Percentiles rank a stretch among this genome's conserved stretches.
These are phyloP conservation scores for Abrostola triplasia DNA, from an alignment of 2,888 invertebrate species.

Conservation along the genomic window DNA sequence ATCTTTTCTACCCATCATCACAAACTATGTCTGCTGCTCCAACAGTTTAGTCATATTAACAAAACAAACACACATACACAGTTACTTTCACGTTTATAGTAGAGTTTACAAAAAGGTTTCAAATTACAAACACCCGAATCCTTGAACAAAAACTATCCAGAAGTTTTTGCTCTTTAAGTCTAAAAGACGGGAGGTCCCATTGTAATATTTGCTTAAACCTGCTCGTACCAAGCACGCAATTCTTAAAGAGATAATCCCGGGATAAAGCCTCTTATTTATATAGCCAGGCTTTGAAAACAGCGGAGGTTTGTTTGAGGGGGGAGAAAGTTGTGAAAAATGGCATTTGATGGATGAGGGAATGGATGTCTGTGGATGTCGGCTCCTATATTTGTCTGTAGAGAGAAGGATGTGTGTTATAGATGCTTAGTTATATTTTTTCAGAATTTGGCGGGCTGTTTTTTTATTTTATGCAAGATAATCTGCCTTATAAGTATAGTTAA, in stretches of 20 bases:
- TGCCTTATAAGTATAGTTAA: too few species aligned
- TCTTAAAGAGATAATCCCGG: slow-evolving; percentile 83
- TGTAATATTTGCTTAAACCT: slow-evolving; percentile 66
- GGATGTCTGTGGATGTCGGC: too few species aligned
- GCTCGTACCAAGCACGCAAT: slow-evolving; percentile 72
- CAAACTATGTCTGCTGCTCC: too few species aligned
- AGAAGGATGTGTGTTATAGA: too few species aligned
- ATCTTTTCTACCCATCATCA: too few species aligned
- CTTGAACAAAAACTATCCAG: slow-evolving; percentile 13
- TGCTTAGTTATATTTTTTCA: too few species aligned
- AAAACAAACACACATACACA: too few species aligned
- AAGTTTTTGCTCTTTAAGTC: slow-evolving; percentile 34
- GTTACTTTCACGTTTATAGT: too few species aligned
- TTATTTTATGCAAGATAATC: too few species aligned
- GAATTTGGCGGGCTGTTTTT: too few species aligned
- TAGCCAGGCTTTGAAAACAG: slow-evolving; percentile 65
- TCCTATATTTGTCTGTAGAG: too few species aligned
- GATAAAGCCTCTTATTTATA: slow-evolving; percentile 80
- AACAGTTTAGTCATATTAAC: too few species aligned
- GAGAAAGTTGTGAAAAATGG: neutral
- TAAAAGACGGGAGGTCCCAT: slow-evolving; percentile 30
- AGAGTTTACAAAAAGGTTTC: neutral
- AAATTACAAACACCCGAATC: slow-evolving; percentile 7
- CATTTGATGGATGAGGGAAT: neutral
- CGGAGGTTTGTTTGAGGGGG: slow-evolving; percentile 21